A percentile compares a stretch with the other conserved stretches of the same genome.
Evolutionary conservation across 2,113 vertebrate species (phyloP).

Genomic region (Hystrix brachyura): DNA sequence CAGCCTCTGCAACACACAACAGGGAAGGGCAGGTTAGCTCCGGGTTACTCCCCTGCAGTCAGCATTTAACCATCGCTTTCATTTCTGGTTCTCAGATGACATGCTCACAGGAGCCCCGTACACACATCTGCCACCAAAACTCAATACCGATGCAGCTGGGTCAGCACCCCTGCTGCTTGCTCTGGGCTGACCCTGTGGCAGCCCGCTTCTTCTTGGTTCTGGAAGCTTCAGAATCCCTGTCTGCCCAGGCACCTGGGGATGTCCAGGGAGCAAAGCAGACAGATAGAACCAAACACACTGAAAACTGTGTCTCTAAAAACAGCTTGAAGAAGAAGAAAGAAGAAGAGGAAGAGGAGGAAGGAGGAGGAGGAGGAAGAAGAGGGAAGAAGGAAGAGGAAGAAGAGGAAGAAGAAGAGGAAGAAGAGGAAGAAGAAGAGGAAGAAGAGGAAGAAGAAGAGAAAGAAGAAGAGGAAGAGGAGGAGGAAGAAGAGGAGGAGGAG

Average conservation of each 20-base stretch:
- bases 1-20: constrained; percentile 91
- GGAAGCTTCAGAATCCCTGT: neutral
- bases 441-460: neutral
- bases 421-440: too few species aligned
- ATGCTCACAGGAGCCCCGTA: neutral
- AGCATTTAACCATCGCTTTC: constrained; percentile 60
- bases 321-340: neutral
- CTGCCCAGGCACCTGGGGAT: neutral
- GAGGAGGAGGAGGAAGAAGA: too few species aligned
- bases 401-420: too few species aligned
- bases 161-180: neutral
- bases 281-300: neutral
- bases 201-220: neutral
- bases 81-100: constrained; percentile 21
- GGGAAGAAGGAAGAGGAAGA: neutral
- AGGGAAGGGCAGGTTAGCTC: constrained; percentile 84
- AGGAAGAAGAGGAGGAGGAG: too few species aligned
- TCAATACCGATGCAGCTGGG: neutral
- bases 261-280: neutral
- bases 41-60: constrained; percentile 64
- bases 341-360: too few species aligned
- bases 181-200: neutral
- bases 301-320: neutral
- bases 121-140: constrained; percentile 3
- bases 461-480: too few species aligned